Conservation (phyloP, 1,140 invertebrate genomes). For the Drosophila neocordata region DNA sequence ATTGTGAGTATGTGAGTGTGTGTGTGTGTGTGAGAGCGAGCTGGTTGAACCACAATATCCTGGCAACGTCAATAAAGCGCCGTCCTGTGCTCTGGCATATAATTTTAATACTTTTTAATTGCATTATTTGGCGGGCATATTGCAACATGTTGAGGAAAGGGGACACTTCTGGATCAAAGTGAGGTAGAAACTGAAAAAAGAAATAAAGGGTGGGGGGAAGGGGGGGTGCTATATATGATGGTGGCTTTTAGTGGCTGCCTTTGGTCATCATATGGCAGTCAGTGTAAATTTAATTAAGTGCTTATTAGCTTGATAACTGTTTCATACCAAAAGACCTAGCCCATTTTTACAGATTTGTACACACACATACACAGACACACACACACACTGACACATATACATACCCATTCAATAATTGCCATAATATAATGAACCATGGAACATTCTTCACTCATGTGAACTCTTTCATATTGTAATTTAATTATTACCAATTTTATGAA, state of each 20-base stretch:
- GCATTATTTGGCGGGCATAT: conserved; percentile 43
- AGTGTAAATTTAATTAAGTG: conserved; percentile 66
- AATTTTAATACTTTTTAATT: conserved; percentile 80
- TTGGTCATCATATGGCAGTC: conserved; percentile 35
- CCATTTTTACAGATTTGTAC: background rate
- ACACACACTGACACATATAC: background rate
- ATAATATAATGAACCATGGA: background rate
- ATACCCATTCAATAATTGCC: background rate
- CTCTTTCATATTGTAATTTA: conserved; percentile 16
- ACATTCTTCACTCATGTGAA: conserved; percentile 18
- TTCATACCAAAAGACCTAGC: background rate
- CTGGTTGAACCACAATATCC: conserved; percentile 51
- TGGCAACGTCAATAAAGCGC: conserved; percentile 46
- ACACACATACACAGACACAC: background rate
- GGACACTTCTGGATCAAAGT: background rate
- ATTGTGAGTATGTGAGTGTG: background rate
- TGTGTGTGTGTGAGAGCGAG: background rate
- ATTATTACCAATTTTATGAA: conserved; percentile 12
- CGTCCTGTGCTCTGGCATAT: conserved; percentile 45
- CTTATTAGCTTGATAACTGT: conserved; percentile 61
- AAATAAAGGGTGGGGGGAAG: background rate
- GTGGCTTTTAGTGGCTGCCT: conserved; percentile 24
- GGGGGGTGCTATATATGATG: too few species aligned
- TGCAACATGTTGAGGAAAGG: background rate
- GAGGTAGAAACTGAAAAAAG: too few species aligned